Percentiles rank a stretch among this genome's conserved stretches.
phyloP scores from a whole-genome alignment of 2,113 vertebrate genomes.

The Protobothrops mucrosquamatus region DNA sequence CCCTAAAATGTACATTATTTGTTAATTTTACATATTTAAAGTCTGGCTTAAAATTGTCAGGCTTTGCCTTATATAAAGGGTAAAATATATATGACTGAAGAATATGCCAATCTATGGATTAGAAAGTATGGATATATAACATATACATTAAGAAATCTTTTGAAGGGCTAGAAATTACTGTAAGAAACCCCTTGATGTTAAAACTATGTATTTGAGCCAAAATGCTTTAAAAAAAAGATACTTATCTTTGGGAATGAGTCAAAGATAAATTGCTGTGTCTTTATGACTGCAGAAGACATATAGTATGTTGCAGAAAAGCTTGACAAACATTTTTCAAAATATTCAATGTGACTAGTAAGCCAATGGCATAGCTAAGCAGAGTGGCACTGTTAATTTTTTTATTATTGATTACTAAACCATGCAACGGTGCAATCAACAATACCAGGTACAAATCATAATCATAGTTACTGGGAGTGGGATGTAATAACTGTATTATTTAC shows the following conservation, averaged over 20 bases:
- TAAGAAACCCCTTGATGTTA: background rate
- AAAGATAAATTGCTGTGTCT: background rate
- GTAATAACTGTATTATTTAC: background rate
- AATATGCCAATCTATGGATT: background rate
- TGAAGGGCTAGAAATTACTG: background rate
- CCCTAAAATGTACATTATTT: background rate
- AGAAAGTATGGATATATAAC: background rate
- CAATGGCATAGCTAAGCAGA: background rate
- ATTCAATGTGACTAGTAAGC: background rate
- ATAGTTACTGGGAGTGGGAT: background rate
- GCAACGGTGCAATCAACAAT: background rate
- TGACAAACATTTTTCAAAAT: background rate
- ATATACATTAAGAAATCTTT: background rate
- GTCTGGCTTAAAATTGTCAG: background rate
- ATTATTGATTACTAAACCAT: background rate
- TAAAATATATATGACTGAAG: background rate
- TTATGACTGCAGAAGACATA: background rate
- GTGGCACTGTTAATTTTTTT: background rate
- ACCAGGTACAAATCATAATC: background rate
- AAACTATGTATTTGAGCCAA: background rate
- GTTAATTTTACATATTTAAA: background rate
- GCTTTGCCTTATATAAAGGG: background rate
- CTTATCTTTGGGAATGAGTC: background rate
- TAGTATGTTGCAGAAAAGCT: background rate
- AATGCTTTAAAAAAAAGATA: background rate